phyloP scores from a whole-genome alignment of 1,140 invertebrate species.

The Brachionus rubens region DNA sequence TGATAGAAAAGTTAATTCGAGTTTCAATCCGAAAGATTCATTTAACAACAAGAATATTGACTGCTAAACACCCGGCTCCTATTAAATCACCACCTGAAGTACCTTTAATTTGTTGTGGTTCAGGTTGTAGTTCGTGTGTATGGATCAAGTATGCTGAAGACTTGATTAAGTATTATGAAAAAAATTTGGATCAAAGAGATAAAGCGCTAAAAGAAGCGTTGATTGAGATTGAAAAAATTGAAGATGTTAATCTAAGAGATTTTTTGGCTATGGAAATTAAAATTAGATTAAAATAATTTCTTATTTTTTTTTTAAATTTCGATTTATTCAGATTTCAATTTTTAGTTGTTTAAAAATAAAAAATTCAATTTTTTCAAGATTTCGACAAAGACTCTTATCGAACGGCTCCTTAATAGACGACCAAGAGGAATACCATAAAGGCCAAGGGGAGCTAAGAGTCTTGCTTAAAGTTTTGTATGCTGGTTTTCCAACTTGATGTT shows the following conservation, averaged over 20 bases:
- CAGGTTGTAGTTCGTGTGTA: slow-evolving; percentile 21
- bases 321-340: too few species aligned
- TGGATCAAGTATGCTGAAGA: slow-evolving; percentile 40
- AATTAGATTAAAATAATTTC: slow-evolving; percentile 40
- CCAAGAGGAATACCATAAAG: too few species aligned
- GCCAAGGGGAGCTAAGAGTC: too few species aligned
- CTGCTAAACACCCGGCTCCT: background rate
- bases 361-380: too few species aligned
- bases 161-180: slow-evolving; percentile 11
- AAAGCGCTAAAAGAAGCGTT: background rate
- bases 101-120: slow-evolving; percentile 29
- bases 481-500: too few species aligned
- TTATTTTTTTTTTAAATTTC: too few species aligned
- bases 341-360: too few species aligned
- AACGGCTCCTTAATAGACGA: too few species aligned
- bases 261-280: slow-evolving; percentile 29
- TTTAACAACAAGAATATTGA: background rate
- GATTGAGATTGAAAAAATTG: slow-evolving; percentile 28
- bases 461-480: too few species aligned
- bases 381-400: too few species aligned
- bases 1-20: too few species aligned
- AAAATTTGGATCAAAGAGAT: background rate
- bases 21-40: background rate
- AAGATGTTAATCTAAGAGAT: slow-evolving; percentile 29
- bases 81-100: background rate